phyloP scores from a whole-genome alignment of 1,140 invertebrate species.

The Macrobrachium nipponense region DNA sequence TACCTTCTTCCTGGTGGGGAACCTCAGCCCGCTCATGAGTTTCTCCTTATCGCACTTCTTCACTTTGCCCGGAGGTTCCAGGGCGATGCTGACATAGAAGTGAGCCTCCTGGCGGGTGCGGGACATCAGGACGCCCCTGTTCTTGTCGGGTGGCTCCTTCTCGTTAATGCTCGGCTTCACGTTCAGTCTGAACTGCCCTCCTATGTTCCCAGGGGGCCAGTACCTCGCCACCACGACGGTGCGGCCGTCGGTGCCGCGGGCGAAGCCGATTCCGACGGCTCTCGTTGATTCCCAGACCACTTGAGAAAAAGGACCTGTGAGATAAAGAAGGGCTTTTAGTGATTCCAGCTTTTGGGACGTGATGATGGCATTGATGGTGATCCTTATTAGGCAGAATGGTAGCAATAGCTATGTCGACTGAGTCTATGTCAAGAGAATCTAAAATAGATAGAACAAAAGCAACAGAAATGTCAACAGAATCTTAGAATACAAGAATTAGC shows the following conservation, averaged over 20 bases:
- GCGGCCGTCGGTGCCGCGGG: slow-evolving; percentile 78
- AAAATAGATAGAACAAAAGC: too few relatives aligned
- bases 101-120: slow-evolving; percentile 48
- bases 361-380: too few relatives aligned
- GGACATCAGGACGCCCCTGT: background rate
- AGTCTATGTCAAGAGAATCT: too few relatives aligned
- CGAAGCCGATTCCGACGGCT: slow-evolving; percentile 85
- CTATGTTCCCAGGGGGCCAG: slow-evolving; percentile 81
- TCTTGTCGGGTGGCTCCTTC: background rate
- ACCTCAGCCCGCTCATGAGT: background rate
- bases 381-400: too few relatives aligned
- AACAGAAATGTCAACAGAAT: too few relatives aligned
- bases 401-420: too few relatives aligned
- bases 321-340: background rate
- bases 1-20: background rate
- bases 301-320: slow-evolving; percentile 88
- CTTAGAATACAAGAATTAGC: too few relatives aligned
- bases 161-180: slow-evolving; percentile 73
- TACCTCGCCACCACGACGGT: slow-evolving; percentile 82
- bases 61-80: slow-evolving; percentile 43
- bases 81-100: slow-evolving; percentile 40
- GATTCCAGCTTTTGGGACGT: background rate
- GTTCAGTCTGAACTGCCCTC: slow-evolving; percentile 81
- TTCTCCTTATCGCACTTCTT: slow-evolving; percentile 1
- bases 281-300: slow-evolving; percentile 86